Evolutionary conservation across 1,140 invertebrate genomes (phyloP), one percentile per base, ranked within the genome.

Genomic region (Atta colombica): DNA sequence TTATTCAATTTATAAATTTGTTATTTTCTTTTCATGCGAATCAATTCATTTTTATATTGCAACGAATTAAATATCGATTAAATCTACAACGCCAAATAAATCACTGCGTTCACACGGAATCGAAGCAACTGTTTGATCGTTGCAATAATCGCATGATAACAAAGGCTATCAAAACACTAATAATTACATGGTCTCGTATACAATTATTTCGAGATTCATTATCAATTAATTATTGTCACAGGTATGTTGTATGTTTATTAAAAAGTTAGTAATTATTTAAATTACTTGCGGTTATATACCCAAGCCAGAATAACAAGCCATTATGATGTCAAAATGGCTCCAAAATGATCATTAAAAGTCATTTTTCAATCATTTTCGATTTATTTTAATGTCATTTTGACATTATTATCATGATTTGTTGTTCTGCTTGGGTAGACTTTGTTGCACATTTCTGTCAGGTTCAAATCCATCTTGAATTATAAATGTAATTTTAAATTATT

Each of bases 221-320:
- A 87, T 74, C 51, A 65, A 80, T 89, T 90, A 90, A 90, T 90
- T 90, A 90, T 90, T 90, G 89, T 90, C 89, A 51, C 39, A 88
- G 61, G 63, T 60, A 58, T 81, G 60, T 61, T 90, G 66, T 87
- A 87, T 85, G 60, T 88, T 69, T 63, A 87, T 84, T 61, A 35
- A n/a, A 75, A 21, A 35, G 49, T 89, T 51, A 21, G 21, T 21
- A 45, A 88, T 75, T 86, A 39, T 69, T 71, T 28, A 69, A 71
- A 71, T 81, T 31, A 71, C 51, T 71, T 35, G 35, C 49, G 2
- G 1, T 39, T 49, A 25, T 18, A 53, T 31, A 35, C 5, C 0
- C 31, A 35, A 35, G 6, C 31, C 31, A 35, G 31, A 35, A 35
- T 5, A 35, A 35, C 5, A 35, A 35, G 31, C 6, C 5, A 35